phyloP scores from a whole-genome alignment of 1,140 invertebrate species.

The Drosophila mauritiana region DNA sequence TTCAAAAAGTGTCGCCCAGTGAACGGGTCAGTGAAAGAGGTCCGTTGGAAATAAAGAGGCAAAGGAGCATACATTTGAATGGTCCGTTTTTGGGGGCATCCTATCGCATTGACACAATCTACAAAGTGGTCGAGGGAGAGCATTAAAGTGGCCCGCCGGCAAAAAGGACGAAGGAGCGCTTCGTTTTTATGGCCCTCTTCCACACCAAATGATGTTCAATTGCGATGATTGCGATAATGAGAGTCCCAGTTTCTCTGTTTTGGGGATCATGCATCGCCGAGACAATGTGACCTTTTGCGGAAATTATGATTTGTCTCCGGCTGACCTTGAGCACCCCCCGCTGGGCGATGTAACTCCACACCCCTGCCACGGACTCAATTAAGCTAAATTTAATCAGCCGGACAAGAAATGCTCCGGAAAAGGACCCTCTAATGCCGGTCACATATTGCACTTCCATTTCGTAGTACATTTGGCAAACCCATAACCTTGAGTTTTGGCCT shows the following conservation, averaged over 20 bases:
- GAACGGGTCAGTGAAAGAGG: conserved; percentile 22
- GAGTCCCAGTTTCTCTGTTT: conserved; percentile 52
- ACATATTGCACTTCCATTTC: conserved; percentile 58
- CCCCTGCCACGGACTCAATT: conserved; percentile 20
- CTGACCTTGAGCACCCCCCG: conserved; percentile 23
- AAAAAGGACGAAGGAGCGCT: conserved; percentile 35
- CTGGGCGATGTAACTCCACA: background rate
- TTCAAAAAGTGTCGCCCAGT: conserved; percentile 54
- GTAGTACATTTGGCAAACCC: conserved; percentile 22
- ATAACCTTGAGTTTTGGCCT: conserved; percentile 30
- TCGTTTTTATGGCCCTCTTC: conserved; percentile 69
- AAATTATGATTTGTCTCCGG: conserved; percentile 72
- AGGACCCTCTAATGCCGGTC: conserved; percentile 32
- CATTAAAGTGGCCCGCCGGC: conserved; percentile 61
- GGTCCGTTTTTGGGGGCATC: conserved; percentile 51
- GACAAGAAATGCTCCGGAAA: conserved; percentile 34
- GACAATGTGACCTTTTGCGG: conserved; percentile 69
- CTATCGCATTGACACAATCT: conserved; percentile 74
- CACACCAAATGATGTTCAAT: conserved; percentile 76
- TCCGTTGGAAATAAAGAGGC: conserved; percentile 15
- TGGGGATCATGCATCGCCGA: conserved; percentile 47
- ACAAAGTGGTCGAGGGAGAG: conserved; percentile 69
- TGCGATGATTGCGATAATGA: conserved; percentile 81
- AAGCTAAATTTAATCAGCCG: conserved; percentile 65
- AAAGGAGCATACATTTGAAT: conserved; percentile 50